Conservation (phyloP, 1,140 invertebrate species). For the Lepidotrigona ventralis region DNA sequence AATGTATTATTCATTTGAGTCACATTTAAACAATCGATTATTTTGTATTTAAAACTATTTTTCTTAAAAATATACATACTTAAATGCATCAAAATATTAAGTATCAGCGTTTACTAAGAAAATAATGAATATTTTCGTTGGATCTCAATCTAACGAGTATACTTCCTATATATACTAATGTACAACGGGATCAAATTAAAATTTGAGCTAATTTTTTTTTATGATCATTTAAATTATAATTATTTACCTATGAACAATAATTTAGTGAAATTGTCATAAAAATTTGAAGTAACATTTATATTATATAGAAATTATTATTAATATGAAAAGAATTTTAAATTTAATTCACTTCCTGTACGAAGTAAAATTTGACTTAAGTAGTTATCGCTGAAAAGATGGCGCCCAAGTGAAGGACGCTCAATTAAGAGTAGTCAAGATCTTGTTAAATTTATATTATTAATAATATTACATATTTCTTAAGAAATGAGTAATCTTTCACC, state of each 20-base stretch:
- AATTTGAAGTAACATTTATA: not conserved
- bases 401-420: slow-evolving; percentile 74
- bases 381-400: slow-evolving; percentile 71
- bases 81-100: not conserved
- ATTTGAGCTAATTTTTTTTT: not conserved
- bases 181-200: slow-evolving; percentile 23
- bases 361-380: slow-evolving; percentile 24
- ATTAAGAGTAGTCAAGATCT: slow-evolving; percentile 40
- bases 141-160: not conserved
- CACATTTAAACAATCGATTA: not conserved
- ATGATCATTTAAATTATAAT: not conserved
- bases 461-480: slow-evolving; percentile 25
- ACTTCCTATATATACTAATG: not conserved
- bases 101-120: not conserved
- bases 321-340: slow-evolving; percentile 1
- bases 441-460: slow-evolving; percentile 45
- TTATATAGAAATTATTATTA: not conserved
- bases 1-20: not conserved
- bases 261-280: not conserved
- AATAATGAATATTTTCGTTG: not conserved
- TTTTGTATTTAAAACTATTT: not conserved
- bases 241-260: not conserved
- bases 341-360: not conserved
- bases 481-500: slow-evolving; percentile 81
- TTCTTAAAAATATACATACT: not conserved